These are phyloP conservation scores for Chouioia cunea DNA, from an alignment of 2,888 invertebrate species.

Conservation along the genomic window DNA sequence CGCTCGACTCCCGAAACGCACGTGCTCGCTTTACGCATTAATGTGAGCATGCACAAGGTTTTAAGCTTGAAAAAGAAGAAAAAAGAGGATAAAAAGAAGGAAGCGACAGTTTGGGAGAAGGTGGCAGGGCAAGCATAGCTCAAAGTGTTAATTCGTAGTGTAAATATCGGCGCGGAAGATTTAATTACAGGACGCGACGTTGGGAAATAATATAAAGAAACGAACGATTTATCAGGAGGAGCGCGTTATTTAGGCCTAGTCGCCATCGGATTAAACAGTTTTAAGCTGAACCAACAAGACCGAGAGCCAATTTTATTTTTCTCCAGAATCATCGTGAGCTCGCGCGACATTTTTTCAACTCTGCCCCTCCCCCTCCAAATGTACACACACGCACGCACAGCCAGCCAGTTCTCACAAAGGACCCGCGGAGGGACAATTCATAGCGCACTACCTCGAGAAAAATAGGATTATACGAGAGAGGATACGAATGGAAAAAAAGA, in stretches of 20 bases:
- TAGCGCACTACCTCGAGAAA: background rate
- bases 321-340: background rate
- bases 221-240: constrained; percentile 1
- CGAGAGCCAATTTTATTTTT: background rate
- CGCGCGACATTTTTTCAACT: constrained; percentile 4
- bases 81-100: background rate
- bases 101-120: background rate
- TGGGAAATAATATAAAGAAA: background rate
- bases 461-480: constrained; percentile 6
- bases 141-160: background rate
- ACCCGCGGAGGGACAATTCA: too few species aligned
- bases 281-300: background rate
- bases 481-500: constrained; percentile 12
- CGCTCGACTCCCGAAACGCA: constrained; percentile 25
- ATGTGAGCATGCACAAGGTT: too few species aligned
- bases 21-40: constrained; percentile 27
- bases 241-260: background rate
- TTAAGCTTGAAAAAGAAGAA: constrained; percentile 12
- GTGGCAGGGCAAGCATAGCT: background rate
- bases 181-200: background rate
- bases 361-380: background rate
- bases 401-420: background rate
- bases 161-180: background rate
- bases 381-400: background rate
- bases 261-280: background rate